A percentile compares a stretch with the other conserved stretches of the same genome.
These are phyloP conservation scores for Adelosebastes latens DNA, from an alignment of 2,797 vertebrate species.

Conservation along the genomic window DNA sequence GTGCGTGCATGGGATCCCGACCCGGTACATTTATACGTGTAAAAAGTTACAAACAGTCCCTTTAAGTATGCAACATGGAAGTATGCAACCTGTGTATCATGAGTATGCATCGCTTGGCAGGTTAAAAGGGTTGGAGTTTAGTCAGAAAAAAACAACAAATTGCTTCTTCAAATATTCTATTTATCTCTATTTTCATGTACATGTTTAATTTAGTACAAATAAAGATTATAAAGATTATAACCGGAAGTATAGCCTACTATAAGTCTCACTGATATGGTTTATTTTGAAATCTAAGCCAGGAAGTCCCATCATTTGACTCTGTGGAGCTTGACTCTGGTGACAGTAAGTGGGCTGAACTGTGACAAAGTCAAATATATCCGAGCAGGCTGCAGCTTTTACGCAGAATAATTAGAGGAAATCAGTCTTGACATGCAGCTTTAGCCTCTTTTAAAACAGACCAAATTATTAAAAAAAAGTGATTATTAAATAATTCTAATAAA, in stretches of 20 bases:
- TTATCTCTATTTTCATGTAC: not conserved
- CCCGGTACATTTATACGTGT: no score
- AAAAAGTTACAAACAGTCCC: no score
- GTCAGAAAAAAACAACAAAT: not conserved
- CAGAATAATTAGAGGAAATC: not conserved
- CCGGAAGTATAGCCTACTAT: not conserved
- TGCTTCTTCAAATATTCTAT: not conserved
- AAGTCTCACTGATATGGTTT: not conserved
- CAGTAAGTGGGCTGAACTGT: not conserved
- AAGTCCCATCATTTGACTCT: not conserved
- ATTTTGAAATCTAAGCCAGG: slow-evolving; percentile 43
- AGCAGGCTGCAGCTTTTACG: not conserved
- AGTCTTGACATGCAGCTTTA: not conserved
- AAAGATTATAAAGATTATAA: not conserved
- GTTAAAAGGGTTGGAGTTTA: not conserved
- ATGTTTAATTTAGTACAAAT: not conserved
- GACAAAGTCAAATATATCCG: slow-evolving; percentile 20
- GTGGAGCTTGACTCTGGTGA: not conserved
- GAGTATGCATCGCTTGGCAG: not conserved
- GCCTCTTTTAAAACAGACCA: not conserved
- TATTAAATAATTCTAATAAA: not conserved
- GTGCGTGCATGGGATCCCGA: no score
- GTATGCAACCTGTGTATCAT: no score
- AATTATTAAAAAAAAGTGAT: not conserved
- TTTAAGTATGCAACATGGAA: not conserved